Evolutionary conservation across 2,113 vertebrate species (phyloP).

Genomic region (Zosterops japonicus): DNA sequence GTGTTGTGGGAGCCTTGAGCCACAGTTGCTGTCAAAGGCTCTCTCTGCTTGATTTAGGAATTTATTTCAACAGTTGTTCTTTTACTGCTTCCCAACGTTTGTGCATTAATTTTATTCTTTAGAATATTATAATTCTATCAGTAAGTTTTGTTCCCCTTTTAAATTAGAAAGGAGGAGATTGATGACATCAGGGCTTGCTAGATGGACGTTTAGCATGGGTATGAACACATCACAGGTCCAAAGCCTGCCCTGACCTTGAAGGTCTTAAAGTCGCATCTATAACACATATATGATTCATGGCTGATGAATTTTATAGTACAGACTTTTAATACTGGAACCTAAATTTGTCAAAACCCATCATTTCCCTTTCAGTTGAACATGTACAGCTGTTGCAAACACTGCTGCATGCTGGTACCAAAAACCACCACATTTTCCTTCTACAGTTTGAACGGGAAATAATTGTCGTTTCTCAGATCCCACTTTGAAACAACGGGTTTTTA

Average conservation of each 20-base stretch:
- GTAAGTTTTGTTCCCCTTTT: neutral
- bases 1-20: neutral
- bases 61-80: neutral
- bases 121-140: neutral
- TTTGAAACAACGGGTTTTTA: neutral
- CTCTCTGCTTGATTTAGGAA: neutral
- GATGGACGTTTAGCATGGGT: neutral
- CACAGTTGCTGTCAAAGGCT: neutral
- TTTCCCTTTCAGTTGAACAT: constrained; percentile 12
- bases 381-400: neutral
- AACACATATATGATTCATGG: neutral
- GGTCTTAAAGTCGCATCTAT: neutral
- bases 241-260: neutral
- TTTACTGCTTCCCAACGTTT: neutral
- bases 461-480: constrained; percentile 43
- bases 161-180: neutral
- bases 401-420: neutral
- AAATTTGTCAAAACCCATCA: neutral
- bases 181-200: neutral
- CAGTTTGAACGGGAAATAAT: constrained; percentile 42
- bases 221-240: neutral
- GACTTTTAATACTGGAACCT: neutral
- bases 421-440: neutral
- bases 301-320: neutral
- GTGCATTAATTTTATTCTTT: neutral